phyloP scores from a whole-genome alignment of 2,113 vertebrate genomes.

The Felis chaus region DNA sequence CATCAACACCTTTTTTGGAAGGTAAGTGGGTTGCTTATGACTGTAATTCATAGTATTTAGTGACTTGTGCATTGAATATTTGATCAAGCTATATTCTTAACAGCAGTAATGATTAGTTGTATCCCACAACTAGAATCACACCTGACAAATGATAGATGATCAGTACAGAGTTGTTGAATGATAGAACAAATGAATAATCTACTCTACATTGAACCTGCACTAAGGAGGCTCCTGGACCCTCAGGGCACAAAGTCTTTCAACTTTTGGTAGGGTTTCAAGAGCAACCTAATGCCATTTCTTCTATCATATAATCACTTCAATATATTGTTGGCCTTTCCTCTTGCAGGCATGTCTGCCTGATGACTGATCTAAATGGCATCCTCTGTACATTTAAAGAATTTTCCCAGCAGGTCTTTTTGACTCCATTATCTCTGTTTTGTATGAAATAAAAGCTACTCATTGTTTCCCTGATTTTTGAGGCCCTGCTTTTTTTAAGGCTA shows the following conservation, averaged over 20 bases:
- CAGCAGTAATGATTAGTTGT: background rate
- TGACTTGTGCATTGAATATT: background rate
- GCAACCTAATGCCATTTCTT: background rate
- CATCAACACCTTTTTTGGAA: background rate
- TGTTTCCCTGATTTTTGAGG: background rate
- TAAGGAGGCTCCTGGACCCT: background rate
- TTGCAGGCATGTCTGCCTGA: background rate
- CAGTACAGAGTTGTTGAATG: background rate
- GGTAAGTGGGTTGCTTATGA: background rate
- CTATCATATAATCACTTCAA: background rate
- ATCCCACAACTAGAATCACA: background rate
- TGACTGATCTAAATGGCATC: background rate
- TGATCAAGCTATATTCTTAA: background rate
- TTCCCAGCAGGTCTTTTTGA: background rate
- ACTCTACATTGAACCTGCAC: background rate
- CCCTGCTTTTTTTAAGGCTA: background rate
- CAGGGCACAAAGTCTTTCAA: background rate
- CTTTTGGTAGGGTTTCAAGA: background rate
- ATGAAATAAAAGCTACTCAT: background rate
- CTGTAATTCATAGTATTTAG: background rate
- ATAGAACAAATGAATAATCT: background rate
- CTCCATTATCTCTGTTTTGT: background rate
- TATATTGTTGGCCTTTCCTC: background rate
- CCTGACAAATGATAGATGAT: background rate
- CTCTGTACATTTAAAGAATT: background rate